Base-by-base conservation (phyloP, 1,140 invertebrate genomes). In the Apis florea region DNA sequence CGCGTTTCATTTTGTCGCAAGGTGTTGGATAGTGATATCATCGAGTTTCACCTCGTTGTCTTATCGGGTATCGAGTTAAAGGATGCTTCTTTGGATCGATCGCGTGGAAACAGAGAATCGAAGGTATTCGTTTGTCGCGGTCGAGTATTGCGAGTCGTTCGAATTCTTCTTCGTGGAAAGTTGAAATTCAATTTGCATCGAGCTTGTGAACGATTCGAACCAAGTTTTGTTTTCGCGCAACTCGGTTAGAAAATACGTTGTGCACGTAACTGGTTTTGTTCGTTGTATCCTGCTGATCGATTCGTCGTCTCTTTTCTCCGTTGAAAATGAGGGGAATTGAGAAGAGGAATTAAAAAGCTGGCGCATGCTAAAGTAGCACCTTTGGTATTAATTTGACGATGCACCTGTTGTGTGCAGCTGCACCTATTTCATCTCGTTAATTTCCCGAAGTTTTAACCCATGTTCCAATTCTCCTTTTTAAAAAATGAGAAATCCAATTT, bases 131-230 rank as follows among this genome's bases (percentile, higher is more conserved):
- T 51, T 74, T 12, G 40, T 54, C 17, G 24, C 12, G 8, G 26
- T 26, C n/a, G 53, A 69, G 61, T 53, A 69, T 70, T 26, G n/a
- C n/a, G n/a, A n/a, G n/a, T 0, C 1, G n/a, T 31, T 26, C 24
- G 56, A 59, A n/a, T 17, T 31, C 21, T 6, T 10, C 13, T 13
- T 17, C 19, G 13, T 12, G 58, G 58, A 67, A 75, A 58, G 61
- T 73, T 66, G n/a, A 26, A 74, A 74, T 51, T 80, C 64, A 49
- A 61, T 81, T 81, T 73, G 6, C 51, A 51, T 73, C 6, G 24
- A 17, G 17, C 5, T 19, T 15, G 12, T 17, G 11, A 13, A 58
- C 56, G 53, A n/a, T 40, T 49, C 24, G n/a, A 13, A 13, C 17
- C 24, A 47, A 59, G 26, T n/a, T n/a, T n/a, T 19, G 13, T 24